Conservation (phyloP, 2,888 invertebrate genomes). For the Brachyptera putata region DNA sequence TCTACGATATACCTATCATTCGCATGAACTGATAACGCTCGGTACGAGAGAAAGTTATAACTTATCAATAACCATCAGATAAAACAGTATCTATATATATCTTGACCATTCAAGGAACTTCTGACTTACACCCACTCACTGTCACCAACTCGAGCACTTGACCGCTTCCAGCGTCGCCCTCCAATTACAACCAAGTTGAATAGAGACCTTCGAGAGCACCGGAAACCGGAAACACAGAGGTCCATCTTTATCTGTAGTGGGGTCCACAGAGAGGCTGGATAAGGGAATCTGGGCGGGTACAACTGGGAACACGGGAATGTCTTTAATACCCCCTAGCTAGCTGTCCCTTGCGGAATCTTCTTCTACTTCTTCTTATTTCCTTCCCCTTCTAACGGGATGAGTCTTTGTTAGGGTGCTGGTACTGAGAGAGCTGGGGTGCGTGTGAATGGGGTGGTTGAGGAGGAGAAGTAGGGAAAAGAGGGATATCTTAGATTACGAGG, state of each 20-base stretch:
- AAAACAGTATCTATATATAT: too few relatives aligned
- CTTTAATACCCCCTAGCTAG: not conserved
- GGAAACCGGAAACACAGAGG: slow-evolving; percentile 5
- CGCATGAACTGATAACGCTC: too few relatives aligned
- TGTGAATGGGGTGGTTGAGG: slow-evolving; percentile 10
- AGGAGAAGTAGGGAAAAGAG: slow-evolving; percentile 6
- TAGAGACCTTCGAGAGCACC: not conserved
- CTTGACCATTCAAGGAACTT: too few relatives aligned
- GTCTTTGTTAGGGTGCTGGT: slow-evolving; percentile 16
- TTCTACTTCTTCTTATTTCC: too few relatives aligned
- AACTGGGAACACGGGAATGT: slow-evolving; percentile 14
- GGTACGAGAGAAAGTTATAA: too few relatives aligned
- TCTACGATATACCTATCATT: too few relatives aligned
- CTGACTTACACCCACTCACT: too few relatives aligned
- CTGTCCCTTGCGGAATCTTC: not conserved
- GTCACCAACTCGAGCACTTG: not conserved
- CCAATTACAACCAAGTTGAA: not conserved
- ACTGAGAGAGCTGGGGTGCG: not conserved
- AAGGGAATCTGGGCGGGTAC: slow-evolving; percentile 14
- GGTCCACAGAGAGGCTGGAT: too few relatives aligned
- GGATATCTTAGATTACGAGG: not conserved
- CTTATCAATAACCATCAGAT: too few relatives aligned
- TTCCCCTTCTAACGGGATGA: slow-evolving; percentile 1
- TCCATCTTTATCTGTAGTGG: slow-evolving; percentile 14
- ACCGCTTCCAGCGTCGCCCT: not conserved